A percentile compares a stretch with the other conserved stretches of the same genome.
Evolutionary conservation across 2,797 vertebrate species (phyloP).

Genomic region (Parauchenoglanis punctatus): DNA sequence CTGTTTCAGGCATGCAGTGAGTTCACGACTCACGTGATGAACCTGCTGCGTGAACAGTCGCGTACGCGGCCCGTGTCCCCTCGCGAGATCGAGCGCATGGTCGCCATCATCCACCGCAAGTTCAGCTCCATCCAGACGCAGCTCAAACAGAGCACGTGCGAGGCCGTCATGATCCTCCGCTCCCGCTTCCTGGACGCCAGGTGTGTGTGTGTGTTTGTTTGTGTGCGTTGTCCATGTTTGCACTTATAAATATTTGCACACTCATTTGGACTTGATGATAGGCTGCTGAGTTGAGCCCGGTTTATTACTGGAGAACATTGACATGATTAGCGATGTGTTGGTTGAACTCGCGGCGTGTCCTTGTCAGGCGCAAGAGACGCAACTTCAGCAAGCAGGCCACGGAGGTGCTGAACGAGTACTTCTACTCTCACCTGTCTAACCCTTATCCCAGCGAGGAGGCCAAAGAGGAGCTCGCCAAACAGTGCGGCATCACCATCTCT

Average conservation of each 20-base stretch:
- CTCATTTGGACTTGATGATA: background rate
- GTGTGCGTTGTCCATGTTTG: background rate
- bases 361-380: constrained; percentile 90
- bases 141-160: constrained; percentile 93
- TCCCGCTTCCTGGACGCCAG: constrained; percentile 91
- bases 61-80: constrained; percentile 88
- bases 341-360: background rate
- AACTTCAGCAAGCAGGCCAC: constrained; percentile 99
- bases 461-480: constrained; percentile 98
- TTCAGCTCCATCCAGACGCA: constrained; percentile 95
- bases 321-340: background rate
- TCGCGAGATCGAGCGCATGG: constrained; percentile 93
- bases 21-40: constrained; percentile 94
- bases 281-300: background rate
- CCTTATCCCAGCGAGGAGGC: constrained; percentile 99
- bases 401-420: constrained; percentile 98
- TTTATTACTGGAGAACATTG: background rate
- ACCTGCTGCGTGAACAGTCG: constrained; percentile 90
- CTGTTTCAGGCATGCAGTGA: constrained; percentile 84
- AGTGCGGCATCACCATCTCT: constrained; percentile 95
- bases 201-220: constrained; percentile 63
- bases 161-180: constrained; percentile 92
- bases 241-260: constrained; percentile 22
- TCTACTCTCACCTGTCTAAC: constrained; percentile 99
- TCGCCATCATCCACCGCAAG: constrained; percentile 91